Evolutionary conservation across 2,113 vertebrate species (phyloP).

Genomic region (Hystrix brachyura): DNA sequence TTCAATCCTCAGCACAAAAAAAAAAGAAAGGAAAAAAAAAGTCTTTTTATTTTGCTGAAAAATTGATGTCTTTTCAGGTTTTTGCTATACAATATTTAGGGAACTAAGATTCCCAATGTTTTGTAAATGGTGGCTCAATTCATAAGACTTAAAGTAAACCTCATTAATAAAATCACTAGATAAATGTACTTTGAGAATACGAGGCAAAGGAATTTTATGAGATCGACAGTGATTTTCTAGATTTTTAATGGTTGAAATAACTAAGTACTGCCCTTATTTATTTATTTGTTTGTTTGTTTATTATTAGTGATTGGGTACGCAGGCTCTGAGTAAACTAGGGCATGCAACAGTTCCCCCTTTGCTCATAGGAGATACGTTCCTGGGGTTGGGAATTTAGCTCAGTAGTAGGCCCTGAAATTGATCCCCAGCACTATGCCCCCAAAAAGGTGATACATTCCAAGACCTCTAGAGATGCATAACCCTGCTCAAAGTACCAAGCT

Average conservation of each 20-base stretch:
- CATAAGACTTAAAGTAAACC: conserved; percentile 33
- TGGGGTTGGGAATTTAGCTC: too few relatives aligned
- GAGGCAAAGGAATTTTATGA: conserved; percentile 62
- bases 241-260: conserved; percentile 61
- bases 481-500: neutral
- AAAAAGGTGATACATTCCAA: neutral
- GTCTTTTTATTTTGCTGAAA: conserved; percentile 66
- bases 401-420: too few relatives aligned
- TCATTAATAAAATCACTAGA: conserved; percentile 50
- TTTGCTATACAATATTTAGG: conserved; percentile 34
- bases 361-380: neutral
- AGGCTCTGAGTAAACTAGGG: neutral
- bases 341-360: neutral
- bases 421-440: too few relatives aligned
- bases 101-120: conserved; percentile 48
- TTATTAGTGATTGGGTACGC: neutral
- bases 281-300: neutral
- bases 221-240: neutral
- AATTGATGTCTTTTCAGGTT: conserved; percentile 29
- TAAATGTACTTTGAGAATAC: conserved; percentile 61
- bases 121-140: conserved; percentile 17
- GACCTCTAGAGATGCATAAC: neutral
- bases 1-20: too few relatives aligned
- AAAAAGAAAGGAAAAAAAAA: neutral
- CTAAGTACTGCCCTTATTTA: neutral